Base-by-base conservation (phyloP, 2,113 vertebrate species). In the Forbesichthys agassizii region DNA sequence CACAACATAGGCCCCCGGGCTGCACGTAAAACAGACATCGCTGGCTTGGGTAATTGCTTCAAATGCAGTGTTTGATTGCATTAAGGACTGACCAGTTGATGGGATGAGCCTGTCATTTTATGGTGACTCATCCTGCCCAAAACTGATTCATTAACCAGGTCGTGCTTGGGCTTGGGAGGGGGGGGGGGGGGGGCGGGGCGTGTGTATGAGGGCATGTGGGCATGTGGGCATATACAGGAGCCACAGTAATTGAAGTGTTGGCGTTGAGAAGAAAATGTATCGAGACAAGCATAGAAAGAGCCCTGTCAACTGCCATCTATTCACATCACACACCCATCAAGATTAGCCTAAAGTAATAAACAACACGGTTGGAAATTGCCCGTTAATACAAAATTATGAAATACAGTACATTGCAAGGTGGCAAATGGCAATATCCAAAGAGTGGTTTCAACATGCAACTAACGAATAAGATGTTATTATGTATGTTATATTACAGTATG, bases 41-140 rank as follows among this genome's bases (percentile, higher is more conserved):
- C 71, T 49, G 42, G 74, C 73, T 65, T 11, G 49, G 67, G 20
- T 82, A 88, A 91, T 85, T 74, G 77, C 75, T 74, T 78, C 61
- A 77, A 82, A 69, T 73, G 62, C 75, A 74, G 42, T 27, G 4
- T 80, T 78, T 61, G 71, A 82, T 86, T 87, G 75, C 63, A 73
- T 86, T 77, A 84, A 66, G 64, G 77, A 82, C 12, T 49, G 76
- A 70, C 47, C 84, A 87, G 82, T 74, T 80, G 89, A 86, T 73
- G 69, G 66, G 52, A 68, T 42, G 66, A 77, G 78, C 72, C 51
- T n/a, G 48, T 77, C 83, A 49, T 64, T 12, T 6, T 71, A 16
- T 13, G 3, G 66, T 90, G 83, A 90, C 81, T 91, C 81, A 84
- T 76, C 80, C 65, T 66, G 74, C 54, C 59, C 33, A 57, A 55